Evolutionary conservation across 2,113 vertebrate genomes (phyloP), one percentile per base, ranked within the genome.

Genomic region (Vidua chalybeata): DNA sequence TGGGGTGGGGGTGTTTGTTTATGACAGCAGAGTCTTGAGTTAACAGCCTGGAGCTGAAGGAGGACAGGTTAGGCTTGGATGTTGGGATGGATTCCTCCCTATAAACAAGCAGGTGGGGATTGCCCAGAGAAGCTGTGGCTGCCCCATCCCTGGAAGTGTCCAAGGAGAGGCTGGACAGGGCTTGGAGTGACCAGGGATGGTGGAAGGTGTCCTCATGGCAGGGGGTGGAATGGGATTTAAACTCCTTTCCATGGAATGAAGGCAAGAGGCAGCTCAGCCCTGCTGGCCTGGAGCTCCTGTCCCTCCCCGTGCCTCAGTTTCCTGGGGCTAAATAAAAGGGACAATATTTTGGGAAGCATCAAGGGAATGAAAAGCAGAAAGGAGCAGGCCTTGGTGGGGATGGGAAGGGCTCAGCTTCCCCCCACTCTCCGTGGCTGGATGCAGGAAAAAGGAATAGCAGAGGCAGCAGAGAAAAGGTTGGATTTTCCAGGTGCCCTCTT

Each of bases 1-100:
- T 77, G 27, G 39, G 37, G 3, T 37, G 54, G 24, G 21, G 52
- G 1, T 0, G 22, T 1, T 27, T 3, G 2, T 62, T 49, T 27
- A 1, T 4, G 68, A 8, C 54, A 12, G 84, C 52, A 3, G 69
- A 39, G 55, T 1, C 26, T 30, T 0, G 2, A 8, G 5, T 6
- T 8, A 6, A 15, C 0, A 4, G 31, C 22, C 15, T 37, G 45
- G 52, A 49, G 67, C 9, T 35, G 26, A 1, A 18, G 33, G 23
- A 15, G 55, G n/a, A 13, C 0, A 4, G 35, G 19, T 30, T 13
- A 24, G 62, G 45, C 8, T 10, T 41, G 85, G 41, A 7, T 41
- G 2, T 5, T 27, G 66, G 66, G 71, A 15, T 30, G 83, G 30
- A 16, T 85, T 56, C 15, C 23, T 64, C 28, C n/a, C 51, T 39